Evolutionary conservation across 2,888 invertebrate genomes (phyloP), one percentile per base, ranked within the genome.

Genomic region (Busseola fusca): DNA sequence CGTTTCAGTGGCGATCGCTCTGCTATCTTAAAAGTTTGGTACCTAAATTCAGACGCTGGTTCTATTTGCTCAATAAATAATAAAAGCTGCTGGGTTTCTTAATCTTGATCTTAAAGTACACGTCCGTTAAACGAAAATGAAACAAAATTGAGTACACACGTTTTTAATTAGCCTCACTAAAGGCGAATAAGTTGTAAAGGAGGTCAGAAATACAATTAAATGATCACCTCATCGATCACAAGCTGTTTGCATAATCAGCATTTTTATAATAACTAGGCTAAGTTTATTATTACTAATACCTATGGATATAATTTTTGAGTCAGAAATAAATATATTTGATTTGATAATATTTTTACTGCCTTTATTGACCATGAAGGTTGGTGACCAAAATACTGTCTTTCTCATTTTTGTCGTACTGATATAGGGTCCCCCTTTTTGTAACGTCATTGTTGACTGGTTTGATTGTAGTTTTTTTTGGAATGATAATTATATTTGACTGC

Each of bases 21-120:
- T 40, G n/a, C 18, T 45, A 34, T 56, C 62, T 40, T 45, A 18
- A 16, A 40, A 12, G 21, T 74, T 14, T 52, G 30, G 16, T 76
- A 67, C 27, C 25, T 14, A 59, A 58, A 27, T 70, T 78, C 42
- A 50, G 42, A 52, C 25, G 18, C 14, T 42, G 42, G 25, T 57
- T 64, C 3, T 57, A 48, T 64, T 64, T 25, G 16, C 0, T 25
- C 42, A 54, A 62, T n/a, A 59, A 59, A 71, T 50, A 30, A 25
- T n/a, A n/a, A 50, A 50, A 50, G 67, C 21, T 57, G 12, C 14
- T 21, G 9, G 25, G 9, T 34, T 59, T 18, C 37, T 27, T 37
- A n/a, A 52, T 40, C n/a, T 25, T 71, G n/a, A 45, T 30, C 4
- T 7, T 4, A 45, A 16, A 16, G 16, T 9, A 30, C 16, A 30